Conservation (phyloP, 2,888 invertebrate genomes). For the Dryadula phaetusa region DNA sequence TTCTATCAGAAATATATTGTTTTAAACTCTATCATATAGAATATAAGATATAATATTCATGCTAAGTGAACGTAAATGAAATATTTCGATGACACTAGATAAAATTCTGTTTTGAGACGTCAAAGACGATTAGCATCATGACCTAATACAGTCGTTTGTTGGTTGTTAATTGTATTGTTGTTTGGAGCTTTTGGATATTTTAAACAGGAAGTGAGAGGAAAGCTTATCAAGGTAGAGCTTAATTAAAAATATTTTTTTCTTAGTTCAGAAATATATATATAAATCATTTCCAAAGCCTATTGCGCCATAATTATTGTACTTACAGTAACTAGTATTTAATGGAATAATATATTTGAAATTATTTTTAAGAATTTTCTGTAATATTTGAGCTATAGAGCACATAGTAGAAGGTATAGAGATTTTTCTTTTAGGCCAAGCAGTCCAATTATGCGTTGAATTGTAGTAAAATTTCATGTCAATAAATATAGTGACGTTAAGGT, state of each 20-base stretch:
- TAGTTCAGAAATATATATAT: too few relatives aligned
- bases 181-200: not conserved
- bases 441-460: too few relatives aligned
- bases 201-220: not conserved
- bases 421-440: too few relatives aligned
- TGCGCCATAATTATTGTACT: too few relatives aligned
- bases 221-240: not conserved
- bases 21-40: slow-evolving; percentile 2
- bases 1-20: not conserved
- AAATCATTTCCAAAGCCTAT: too few relatives aligned
- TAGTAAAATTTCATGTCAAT: too few relatives aligned
- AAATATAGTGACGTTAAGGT: too few relatives aligned
- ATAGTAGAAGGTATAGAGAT: too few relatives aligned
- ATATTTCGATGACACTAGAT: slow-evolving; percentile 17
- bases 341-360: too few relatives aligned
- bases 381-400: too few relatives aligned
- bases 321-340: too few relatives aligned
- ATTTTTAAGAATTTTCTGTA: too few relatives aligned
- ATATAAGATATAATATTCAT: slow-evolving; percentile 7
- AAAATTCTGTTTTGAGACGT: slow-evolving; percentile 9
- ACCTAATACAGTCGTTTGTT: slow-evolving; percentile 3
- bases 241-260: not conserved
- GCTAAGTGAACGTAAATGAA: not conserved
- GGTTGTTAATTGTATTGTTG: not conserved
- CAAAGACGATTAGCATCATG: slow-evolving; percentile 7